Evolutionary conservation across 2,888 invertebrate genomes (phyloP), one percentile per base, ranked within the genome.

Genomic region (Tethea ocularis): DNA sequence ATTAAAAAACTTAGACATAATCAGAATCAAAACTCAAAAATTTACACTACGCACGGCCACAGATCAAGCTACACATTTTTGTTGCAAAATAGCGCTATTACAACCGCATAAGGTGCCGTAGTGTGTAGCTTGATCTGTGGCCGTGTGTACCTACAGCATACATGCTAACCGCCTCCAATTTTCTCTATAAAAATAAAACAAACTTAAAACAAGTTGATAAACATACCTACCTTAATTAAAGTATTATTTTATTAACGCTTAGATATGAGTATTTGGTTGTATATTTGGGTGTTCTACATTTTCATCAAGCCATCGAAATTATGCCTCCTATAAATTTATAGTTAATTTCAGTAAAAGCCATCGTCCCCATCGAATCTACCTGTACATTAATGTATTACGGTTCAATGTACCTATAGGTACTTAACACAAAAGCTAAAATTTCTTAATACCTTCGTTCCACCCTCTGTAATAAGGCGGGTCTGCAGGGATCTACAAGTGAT

Each of bases 401-500:
- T 53, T 38, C 7, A 38, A 46, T 8, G 46, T 46, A 41, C 15
- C 2, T 17, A n/a, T n/a, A 36, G 36, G 1, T 46, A 46, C 7
- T 20, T 46, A 73, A 65, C 64, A 71, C 63, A 62, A 74, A 72
- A 74, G 78, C 72, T 78, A 69, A 84, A 87, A 89, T 89, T 85
- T 85, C 89, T 88, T 89, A 86, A 88, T 89, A 87, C 77, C 78
- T 69, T 61, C 62, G 64, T 66, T 77, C 78, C 83, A 84, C 88
- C 88, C 91, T 84, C 73, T 63, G 83, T 86, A 89, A 89, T 90
- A 89, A 89, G 84, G 72, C 80, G 72, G 80, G 81, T 71, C 84
- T 82, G 75, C 67, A 66, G 83, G 86, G 86, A 84, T 87, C 86
- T 75, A 84, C 88, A 86, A 91, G 91, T 89, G 89, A 91, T 90